Percentiles rank a stretch among this genome's conserved stretches.
Conservation (phyloP, 2,888 invertebrate genomes). For the Parascotia fuliginaria region DNA sequence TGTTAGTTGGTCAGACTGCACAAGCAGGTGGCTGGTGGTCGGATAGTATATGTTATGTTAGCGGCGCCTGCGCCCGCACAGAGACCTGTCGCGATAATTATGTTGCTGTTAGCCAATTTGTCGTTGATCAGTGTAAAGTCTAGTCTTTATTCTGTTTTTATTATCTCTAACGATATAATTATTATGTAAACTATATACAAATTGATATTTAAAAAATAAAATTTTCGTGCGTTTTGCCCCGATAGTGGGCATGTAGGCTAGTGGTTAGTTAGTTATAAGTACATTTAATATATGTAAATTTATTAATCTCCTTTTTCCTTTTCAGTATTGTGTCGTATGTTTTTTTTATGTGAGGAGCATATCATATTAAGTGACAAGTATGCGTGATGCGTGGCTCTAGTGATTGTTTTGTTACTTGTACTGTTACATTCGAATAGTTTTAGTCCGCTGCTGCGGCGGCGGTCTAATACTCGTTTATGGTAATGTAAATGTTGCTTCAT, state of each 20-base stretch:
- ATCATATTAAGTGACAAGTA: constrained; percentile 57
- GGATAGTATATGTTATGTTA: constrained; percentile 12
- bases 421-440: constrained; percentile 85
- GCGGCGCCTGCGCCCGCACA: constrained; percentile 48
- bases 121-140: constrained; percentile 86
- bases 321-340: constrained; percentile 83
- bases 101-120: constrained; percentile 79
- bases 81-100: constrained; percentile 60
- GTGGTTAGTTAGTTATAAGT: constrained; percentile 83
- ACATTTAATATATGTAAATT: constrained; percentile 82
- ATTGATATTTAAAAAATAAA: constrained; percentile 77
- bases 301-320: constrained; percentile 83
- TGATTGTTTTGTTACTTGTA: constrained; percentile 73
- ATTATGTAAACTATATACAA: constrained; percentile 78
- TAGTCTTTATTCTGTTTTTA: constrained; percentile 85
- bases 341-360: constrained; percentile 69
- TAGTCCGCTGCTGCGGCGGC: constrained; percentile 63
- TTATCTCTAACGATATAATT: constrained; percentile 79
- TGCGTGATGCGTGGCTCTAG: constrained; percentile 47
- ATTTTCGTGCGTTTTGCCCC: constrained; percentile 73
- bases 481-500: constrained; percentile 86
- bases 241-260: constrained; percentile 70
- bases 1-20: not conserved
- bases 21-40: not conserved
- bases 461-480: constrained; percentile 78